Evolutionary conservation across 2,113 vertebrate genomes (phyloP).

Genomic region (Corynorhinus townsendii): DNA sequence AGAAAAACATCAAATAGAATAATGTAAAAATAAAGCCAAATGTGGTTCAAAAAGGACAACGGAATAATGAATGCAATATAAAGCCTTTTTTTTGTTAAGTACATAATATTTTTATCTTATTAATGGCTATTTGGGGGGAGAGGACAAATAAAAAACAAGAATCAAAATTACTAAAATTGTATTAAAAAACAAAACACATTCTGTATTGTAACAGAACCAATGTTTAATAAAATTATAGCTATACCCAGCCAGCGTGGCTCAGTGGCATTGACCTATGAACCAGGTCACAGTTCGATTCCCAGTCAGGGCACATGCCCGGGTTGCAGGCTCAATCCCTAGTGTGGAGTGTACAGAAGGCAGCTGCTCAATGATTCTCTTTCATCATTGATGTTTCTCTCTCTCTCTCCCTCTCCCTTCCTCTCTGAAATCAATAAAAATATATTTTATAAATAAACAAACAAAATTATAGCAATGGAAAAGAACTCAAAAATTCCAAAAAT

Average conservation of each 20-base stretch:
- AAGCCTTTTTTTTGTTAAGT: not conserved
- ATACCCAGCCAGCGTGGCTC: too few relatives aligned
- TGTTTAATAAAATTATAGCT: not conserved
- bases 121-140: not conserved
- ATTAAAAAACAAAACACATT: not conserved
- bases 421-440: too few relatives aligned
- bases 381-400: too few relatives aligned
- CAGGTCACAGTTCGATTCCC: too few relatives aligned
- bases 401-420: too few relatives aligned
- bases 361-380: too few relatives aligned
- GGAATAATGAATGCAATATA: not conserved
- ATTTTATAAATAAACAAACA: too few relatives aligned
- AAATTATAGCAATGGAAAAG: not conserved
- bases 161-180: not conserved
- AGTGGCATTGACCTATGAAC: too few relatives aligned
- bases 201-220: not conserved
- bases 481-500: not conserved
- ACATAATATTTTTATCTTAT: not conserved
- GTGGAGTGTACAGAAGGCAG: too few relatives aligned
- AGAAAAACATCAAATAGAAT: slow-evolving; percentile 4
- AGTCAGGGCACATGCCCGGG: too few relatives aligned
- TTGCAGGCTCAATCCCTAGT: too few relatives aligned
- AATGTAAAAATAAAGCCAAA: slow-evolving; percentile 8
- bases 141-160: slow-evolving; percentile 18
- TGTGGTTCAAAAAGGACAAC: not conserved